Percentiles rank a stretch among this genome's conserved stretches.
Evolutionary conservation across 2,888 invertebrate genomes (phyloP).

Genomic region (Standfussiana lucernea): DNA sequence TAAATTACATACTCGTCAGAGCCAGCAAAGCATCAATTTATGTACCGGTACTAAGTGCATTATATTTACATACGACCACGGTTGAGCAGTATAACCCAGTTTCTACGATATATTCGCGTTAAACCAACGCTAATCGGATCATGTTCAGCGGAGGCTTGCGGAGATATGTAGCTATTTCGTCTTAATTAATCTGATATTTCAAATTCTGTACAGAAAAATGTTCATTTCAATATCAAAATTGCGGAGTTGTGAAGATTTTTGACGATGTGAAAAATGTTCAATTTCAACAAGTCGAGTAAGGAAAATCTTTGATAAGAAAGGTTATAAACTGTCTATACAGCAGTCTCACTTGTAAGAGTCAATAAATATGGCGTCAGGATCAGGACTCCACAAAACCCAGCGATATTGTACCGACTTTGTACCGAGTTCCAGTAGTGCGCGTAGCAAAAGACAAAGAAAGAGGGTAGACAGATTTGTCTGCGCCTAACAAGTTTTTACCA

Average conservation of each 20-base stretch:
- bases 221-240: slow-evolving; percentile 18
- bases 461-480: no score
- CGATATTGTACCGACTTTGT: no score
- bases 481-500: no score
- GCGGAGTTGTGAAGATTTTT: neutral
- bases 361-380: no score
- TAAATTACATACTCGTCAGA: slow-evolving; percentile 5
- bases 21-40: slow-evolving; percentile 13
- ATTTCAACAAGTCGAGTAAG: neutral
- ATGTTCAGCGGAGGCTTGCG: slow-evolving; percentile 4
- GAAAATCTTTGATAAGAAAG: neutral
- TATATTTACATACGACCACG: neutral
- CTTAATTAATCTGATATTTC: slow-evolving; percentile 41
- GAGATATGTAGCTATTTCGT: slow-evolving; percentile 30
- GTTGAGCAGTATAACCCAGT: slow-evolving; percentile 14
- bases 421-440: no score
- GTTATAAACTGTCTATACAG: no score
- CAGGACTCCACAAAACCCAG: no score
- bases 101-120: slow-evolving; percentile 20
- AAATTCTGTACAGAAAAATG: slow-evolving; percentile 1
- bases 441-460: no score
- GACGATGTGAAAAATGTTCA: neutral
- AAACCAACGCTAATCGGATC: slow-evolving; percentile 39
- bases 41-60: slow-evolving; percentile 1
- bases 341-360: neutral